phyloP scores from a whole-genome alignment of 2,797 vertebrate genomes.

The Lithobates pipiens region DNA sequence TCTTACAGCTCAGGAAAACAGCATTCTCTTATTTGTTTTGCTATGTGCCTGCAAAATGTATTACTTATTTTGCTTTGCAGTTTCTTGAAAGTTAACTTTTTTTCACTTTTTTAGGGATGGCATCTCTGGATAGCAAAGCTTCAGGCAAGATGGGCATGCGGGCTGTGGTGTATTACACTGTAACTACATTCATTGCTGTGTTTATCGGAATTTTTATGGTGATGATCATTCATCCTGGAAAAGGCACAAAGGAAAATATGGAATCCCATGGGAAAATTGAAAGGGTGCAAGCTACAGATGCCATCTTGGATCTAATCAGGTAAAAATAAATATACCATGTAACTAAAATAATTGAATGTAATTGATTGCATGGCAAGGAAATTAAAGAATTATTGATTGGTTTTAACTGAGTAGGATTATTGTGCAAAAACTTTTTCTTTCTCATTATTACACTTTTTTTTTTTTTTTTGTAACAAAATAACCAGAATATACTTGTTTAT shows the following conservation, averaged over 20 bases:
- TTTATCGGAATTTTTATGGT: slow-evolving; percentile 94
- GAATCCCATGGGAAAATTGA: slow-evolving; percentile 82
- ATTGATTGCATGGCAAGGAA: too few species aligned
- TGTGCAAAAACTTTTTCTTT: too few species aligned
- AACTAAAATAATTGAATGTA: too few species aligned
- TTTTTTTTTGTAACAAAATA: too few species aligned
- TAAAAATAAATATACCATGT: slow-evolving; percentile 57
- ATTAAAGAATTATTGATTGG: too few species aligned
- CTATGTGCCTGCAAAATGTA: too few species aligned
- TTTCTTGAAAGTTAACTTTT: neutral
- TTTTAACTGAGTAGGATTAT: too few species aligned
- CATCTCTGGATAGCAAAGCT: slow-evolving; percentile 91
- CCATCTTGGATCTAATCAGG: slow-evolving; percentile 95
- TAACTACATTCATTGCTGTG: slow-evolving; percentile 93
- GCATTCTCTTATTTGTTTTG: too few species aligned
- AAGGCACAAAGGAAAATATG: slow-evolving; percentile 87
- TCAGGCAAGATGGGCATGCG: slow-evolving; percentile 92
- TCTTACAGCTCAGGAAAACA: too few species aligned
- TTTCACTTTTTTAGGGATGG: slow-evolving; percentile 81
- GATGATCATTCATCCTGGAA: slow-evolving; percentile 90
- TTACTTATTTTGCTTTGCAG: neutral
- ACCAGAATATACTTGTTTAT: too few species aligned
- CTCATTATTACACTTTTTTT: too few species aligned
- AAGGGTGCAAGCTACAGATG: slow-evolving; percentile 88
- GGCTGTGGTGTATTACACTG: slow-evolving; percentile 92